phyloP scores from a whole-genome alignment of 2,113 vertebrate genomes.

The Eudorcas thomsonii region DNA sequence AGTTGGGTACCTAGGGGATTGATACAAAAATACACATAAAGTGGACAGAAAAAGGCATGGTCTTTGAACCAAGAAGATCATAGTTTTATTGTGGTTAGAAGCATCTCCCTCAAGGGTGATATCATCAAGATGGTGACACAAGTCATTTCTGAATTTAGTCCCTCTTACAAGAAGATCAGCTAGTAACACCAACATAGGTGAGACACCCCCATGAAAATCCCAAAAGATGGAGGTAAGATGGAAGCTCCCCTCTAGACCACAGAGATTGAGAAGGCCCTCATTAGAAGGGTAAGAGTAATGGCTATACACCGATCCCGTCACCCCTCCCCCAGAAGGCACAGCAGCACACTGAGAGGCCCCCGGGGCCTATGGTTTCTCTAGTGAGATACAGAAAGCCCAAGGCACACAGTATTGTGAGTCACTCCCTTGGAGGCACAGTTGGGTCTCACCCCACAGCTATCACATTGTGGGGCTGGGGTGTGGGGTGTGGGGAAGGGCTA shows the following conservation, averaged over 20 bases:
- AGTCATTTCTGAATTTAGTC: not conserved
- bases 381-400: not conserved
- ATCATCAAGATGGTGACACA: not conserved
- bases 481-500: not conserved
- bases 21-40: not conserved
- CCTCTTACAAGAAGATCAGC: not conserved
- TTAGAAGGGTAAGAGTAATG: not conserved
- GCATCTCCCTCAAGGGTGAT: not conserved
- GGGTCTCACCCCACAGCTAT: not conserved
- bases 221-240: not conserved
- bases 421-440: not conserved
- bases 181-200: not conserved
- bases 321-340: not conserved
- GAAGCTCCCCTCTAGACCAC: not conserved
- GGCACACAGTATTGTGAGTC: not conserved
- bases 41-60: not conserved
- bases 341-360: not conserved
- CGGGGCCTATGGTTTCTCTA: not conserved
- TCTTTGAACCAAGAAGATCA: not conserved
- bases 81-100: not conserved
- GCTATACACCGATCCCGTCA: not conserved
- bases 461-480: rapidly evolving
- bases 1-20: not conserved
- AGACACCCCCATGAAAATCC: not conserved
- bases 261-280: not conserved